Percentiles rank a stretch among this genome's conserved stretches.
Evolutionary conservation across 2,797 vertebrate species (phyloP).

Genomic region (Crocidura indochinensis): DNA sequence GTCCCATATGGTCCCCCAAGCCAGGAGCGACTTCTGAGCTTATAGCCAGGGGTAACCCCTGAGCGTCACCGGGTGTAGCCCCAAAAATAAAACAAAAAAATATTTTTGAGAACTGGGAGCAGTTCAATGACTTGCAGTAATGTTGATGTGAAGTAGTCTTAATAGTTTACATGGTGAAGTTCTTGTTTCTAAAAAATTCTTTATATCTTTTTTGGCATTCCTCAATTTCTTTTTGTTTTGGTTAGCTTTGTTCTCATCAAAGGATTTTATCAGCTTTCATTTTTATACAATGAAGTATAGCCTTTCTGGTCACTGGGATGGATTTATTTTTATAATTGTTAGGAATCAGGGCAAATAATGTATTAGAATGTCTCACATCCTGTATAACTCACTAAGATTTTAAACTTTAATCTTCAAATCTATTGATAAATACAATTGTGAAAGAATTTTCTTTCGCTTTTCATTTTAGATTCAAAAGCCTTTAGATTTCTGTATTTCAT

Average conservation of each 20-base stretch:
- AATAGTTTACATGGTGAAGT: not conserved
- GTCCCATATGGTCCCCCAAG: no score
- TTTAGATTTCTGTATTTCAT: constrained; percentile 38
- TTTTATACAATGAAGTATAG: not conserved
- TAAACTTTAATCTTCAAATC: constrained; percentile 63
- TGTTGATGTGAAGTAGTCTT: fast-evolving
- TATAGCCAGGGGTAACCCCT: no score
- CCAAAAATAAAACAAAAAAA: no score
- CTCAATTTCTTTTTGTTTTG: not conserved
- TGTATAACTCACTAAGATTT: not conserved
- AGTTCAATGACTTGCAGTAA: fast-evolving
- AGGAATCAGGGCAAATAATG: constrained; percentile 16
- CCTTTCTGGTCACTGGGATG: not conserved
- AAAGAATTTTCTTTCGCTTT: constrained; percentile 62
- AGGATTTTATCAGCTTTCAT: constrained; percentile 28
- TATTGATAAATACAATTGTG: constrained; percentile 26
- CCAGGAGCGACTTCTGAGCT: no score
- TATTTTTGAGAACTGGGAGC: not conserved
- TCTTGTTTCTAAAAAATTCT: not conserved
- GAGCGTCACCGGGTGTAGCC: no score
- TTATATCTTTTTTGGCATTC: not conserved
- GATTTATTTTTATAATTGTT: constrained; percentile 62
- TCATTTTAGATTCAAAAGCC: constrained; percentile 38
- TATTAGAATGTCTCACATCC: constrained; percentile 54
- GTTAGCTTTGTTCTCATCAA: not conserved